Evolutionary conservation across 2,797 vertebrate genomes (phyloP).

Genomic region (Merluccius polli): DNA sequence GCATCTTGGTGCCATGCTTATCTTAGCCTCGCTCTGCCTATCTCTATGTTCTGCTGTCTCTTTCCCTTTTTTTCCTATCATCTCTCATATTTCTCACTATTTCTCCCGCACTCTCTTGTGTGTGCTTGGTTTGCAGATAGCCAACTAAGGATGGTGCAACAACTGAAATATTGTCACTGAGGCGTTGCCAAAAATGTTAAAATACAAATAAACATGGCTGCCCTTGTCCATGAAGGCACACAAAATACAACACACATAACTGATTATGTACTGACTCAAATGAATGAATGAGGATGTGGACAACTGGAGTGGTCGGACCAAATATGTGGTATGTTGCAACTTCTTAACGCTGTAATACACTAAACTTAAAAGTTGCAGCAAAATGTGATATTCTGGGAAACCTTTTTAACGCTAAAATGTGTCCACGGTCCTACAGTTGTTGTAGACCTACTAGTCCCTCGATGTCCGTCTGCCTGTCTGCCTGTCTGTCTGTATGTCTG

Average conservation of each 20-base stretch:
- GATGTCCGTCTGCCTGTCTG: neutral
- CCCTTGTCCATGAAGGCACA: neutral
- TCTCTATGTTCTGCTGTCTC: conserved; percentile 20
- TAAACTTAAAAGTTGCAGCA: neutral
- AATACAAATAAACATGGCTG: neutral
- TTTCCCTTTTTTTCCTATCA: neutral
- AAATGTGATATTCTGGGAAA: neutral
- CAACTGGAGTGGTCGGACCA: no score
- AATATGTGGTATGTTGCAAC: no score
- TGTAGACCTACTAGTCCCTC: neutral
- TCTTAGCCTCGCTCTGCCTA: conserved; percentile 7
- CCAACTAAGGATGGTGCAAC: neutral
- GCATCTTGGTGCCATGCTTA: neutral
- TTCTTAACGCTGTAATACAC: neutral
- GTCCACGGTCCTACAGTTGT: neutral
- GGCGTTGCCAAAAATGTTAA: neutral
- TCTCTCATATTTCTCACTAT: no score
- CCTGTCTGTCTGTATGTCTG: neutral
- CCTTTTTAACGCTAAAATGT: neutral
- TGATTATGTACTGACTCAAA: neutral
- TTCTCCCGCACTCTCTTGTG: neutral
- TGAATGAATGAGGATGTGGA: neutral
- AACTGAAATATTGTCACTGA: neutral
- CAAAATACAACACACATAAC: neutral
- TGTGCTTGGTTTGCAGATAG: no score